Evolutionary conservation across 2,113 vertebrate species (phyloP), one percentile per base, ranked within the genome.

Genomic region (Sebastes schlegelii): DNA sequence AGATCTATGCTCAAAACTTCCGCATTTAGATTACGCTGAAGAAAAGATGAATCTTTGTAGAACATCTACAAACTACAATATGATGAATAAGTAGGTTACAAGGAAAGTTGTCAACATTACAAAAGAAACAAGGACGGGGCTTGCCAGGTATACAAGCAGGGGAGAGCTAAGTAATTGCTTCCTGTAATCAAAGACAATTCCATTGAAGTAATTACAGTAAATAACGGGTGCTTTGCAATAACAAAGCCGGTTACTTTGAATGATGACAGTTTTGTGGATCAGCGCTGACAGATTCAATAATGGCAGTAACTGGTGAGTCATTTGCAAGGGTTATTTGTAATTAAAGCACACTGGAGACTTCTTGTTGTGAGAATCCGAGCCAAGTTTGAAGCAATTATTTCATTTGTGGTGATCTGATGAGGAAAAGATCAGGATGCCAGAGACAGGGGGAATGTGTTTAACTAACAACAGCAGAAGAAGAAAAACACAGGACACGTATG

Each of bases 181-280:
- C 89, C 90, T 85, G 77, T 85, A 91, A 94, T 93, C 88, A 92
- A 91, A 92, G 72, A 79, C 81, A 51, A 91, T 88, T 90, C 83
- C 80, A 88, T 80, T 83, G 23, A 79, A 86, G 85, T 93, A 92
- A 92, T 88, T 88, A 89, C 79, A 84, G 91, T 89, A 88, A 93
- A 91, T 92, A 89, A 91, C 42, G 68, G 86, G 77, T 64, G 73
- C 75, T 83, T 84, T 74, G 82, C 64, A 79, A 88, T 83, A 88
- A 92, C 84, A 87, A 87, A 86, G 81, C 51, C 46, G 34, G 71
- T 84, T 88, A 79, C 85, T 89, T 77, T 88, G 83, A 89, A 86
- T 87, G 85, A 92, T 91, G 89, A 90, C 87, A 87, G 85, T 85
- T 88, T 76, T 84, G 80, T 80, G 84, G 69, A 89, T 82, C 67